Evolutionary conservation across 1,140 invertebrate genomes (phyloP), one percentile per base, ranked within the genome.

Genomic region (Hyles euphorbiae): DNA sequence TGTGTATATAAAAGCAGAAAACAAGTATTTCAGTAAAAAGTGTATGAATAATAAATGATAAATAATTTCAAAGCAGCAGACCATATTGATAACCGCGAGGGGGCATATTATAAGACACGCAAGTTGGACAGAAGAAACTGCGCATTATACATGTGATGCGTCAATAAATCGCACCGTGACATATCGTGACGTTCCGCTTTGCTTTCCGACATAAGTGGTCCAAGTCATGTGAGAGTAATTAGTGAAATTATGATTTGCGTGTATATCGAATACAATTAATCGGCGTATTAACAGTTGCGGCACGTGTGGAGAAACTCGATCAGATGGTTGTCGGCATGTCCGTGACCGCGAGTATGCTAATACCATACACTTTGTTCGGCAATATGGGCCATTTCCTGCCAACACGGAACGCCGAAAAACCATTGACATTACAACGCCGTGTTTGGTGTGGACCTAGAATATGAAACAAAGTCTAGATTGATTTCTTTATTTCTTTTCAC

Each of bases 341-440:
- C 74, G 74, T 81, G 76, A 81, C 78, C 69, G 72, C 58, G 64
- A 56, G 66, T 76, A 85, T 81, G 79, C 66, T 74, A 82, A 82
- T 78, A 47, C 22, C 22, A 53, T 54, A 66, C 58, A 63, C 65
- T 77, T 73, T 70, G 78, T 78, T 82, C 69, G 77, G 70, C 69
- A 78, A 81, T 78, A 78, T 72, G 65, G 80, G 77, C 61, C 76
- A 75, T 72, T 84, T 84, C 81, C 81, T 84, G 79, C 58, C 70
- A 63, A 74, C 67, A 64, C 54, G 56, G 67, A 77, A 81, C 78
- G 69, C 74, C 76, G 67, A 72, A 72, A 72, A 74, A 56, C 53
- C 8, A 70, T 60, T 55, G 44, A 52, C 55, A 60, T 47, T 43
- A 43, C 34, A 55, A 43, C 53, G 51, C 48, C 51, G 54, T 63